Percentiles rank a stretch among this genome's conserved stretches.
Conservation (phyloP, 2,888 invertebrate genomes). For the Cephus spinipes region DNA sequence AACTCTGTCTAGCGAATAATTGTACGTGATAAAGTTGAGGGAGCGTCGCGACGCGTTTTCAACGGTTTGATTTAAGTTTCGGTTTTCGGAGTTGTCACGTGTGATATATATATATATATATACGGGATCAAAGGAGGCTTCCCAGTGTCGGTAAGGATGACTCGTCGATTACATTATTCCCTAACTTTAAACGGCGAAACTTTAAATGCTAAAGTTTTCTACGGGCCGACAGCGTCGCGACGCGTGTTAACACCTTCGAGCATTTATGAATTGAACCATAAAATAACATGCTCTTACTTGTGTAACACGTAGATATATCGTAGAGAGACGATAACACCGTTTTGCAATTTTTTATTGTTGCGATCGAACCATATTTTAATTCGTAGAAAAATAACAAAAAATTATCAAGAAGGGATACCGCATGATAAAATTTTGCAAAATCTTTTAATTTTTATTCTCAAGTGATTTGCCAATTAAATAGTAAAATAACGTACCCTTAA, state of each 20-base stretch:
- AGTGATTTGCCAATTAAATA: neutral
- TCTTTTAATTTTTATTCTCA: neutral
- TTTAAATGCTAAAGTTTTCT: neutral
- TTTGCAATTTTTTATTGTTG: neutral
- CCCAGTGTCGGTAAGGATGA: conserved; percentile 9
- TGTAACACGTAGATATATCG: neutral
- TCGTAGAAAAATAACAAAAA: neutral
- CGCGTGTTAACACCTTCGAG: neutral
- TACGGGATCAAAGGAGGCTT: conserved; percentile 18
- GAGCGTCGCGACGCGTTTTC: conserved; percentile 4
- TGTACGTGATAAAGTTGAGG: conserved; percentile 21
- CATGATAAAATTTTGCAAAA: neutral
- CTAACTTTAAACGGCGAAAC: neutral
- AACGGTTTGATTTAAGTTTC: neutral
- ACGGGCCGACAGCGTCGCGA: neutral
- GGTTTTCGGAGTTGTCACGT: neutral
- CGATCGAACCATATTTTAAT: neutral
- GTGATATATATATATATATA: neutral
- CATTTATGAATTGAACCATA: neutral
- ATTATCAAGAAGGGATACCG: neutral
- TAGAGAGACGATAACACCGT: neutral
- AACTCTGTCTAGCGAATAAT: conserved; percentile 11
- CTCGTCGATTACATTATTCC: neutral
- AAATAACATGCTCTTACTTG: neutral
- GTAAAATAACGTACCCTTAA: too few species aligned